phyloP scores from a whole-genome alignment of 2,797 vertebrate species.

The Eremophila alpestris region DNA sequence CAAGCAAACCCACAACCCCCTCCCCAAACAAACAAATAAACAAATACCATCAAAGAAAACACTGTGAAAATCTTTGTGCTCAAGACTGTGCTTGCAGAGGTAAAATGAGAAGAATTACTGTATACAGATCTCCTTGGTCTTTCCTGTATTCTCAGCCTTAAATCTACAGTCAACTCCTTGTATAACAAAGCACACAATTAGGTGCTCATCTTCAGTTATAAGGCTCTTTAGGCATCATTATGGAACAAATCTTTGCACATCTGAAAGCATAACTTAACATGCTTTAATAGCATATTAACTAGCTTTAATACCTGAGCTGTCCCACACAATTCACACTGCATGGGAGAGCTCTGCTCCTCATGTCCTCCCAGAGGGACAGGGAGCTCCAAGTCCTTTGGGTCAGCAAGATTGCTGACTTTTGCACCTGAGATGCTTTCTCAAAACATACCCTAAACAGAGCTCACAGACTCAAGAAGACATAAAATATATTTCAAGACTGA shows the following conservation, averaged over 20 bases:
- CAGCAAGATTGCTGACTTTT: background rate
- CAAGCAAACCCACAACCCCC: background rate
- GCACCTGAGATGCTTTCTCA: background rate
- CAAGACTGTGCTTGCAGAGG: background rate
- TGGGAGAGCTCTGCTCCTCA: background rate
- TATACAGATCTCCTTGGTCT: background rate
- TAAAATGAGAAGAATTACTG: background rate
- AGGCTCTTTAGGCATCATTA: background rate
- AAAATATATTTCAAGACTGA: background rate
- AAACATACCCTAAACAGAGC: background rate
- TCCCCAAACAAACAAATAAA: background rate
- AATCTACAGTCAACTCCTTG: background rate
- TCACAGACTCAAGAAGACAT: background rate
- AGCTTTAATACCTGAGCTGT: background rate
- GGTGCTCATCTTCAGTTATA: background rate
- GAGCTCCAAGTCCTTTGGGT: background rate
- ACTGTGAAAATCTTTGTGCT: background rate
- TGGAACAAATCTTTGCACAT: background rate
- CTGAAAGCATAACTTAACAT: background rate
- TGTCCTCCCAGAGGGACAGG: rapidly evolving
- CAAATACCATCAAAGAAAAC: background rate
- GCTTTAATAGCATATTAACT: background rate
- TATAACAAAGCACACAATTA: background rate
- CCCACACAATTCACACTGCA: background rate
- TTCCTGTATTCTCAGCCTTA: background rate